Conservation (phyloP, 2,113 vertebrate species). For the Guaruba guarouba region DNA sequence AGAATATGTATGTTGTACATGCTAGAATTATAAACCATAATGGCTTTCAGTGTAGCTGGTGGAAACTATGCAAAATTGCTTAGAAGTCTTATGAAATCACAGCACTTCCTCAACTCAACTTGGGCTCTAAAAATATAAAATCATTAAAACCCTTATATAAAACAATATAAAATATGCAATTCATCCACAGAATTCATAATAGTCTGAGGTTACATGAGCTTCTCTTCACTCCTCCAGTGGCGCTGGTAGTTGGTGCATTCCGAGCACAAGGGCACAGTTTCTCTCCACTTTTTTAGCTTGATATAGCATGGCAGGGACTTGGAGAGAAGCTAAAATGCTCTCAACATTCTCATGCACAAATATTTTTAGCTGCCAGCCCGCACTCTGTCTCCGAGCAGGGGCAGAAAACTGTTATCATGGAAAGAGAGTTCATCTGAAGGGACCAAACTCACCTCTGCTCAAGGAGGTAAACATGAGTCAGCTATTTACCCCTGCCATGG, state of each 20-base stretch:
- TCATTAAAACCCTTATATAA: not conserved
- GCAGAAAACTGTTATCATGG: not conserved
- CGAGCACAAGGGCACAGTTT: not conserved
- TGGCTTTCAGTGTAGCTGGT: not conserved
- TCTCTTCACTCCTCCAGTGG: not conserved
- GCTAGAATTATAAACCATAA: not conserved
- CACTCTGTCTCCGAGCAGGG: not conserved
- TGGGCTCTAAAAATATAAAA: not conserved
- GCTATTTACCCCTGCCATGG: not conserved
- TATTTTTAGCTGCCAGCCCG: not conserved
- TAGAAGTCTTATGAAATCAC: not conserved
- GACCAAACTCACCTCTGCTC: not conserved
- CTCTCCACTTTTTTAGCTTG: not conserved
- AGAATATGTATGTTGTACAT: not conserved
- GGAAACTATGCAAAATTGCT: not conserved
- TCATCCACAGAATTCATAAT: not conserved
- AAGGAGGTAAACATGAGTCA: rapidly evolving
- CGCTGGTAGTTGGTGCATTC: not conserved
- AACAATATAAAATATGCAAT: not conserved
- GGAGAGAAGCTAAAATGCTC: not conserved
- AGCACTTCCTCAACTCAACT: not conserved
- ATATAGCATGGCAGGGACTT: rapidly evolving
- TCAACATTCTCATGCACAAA: not conserved
- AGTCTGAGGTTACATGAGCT: not conserved
- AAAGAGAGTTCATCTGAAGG: not conserved